Conservation (phyloP, 2,113 vertebrate genomes). For the Chionis minor region DNA sequence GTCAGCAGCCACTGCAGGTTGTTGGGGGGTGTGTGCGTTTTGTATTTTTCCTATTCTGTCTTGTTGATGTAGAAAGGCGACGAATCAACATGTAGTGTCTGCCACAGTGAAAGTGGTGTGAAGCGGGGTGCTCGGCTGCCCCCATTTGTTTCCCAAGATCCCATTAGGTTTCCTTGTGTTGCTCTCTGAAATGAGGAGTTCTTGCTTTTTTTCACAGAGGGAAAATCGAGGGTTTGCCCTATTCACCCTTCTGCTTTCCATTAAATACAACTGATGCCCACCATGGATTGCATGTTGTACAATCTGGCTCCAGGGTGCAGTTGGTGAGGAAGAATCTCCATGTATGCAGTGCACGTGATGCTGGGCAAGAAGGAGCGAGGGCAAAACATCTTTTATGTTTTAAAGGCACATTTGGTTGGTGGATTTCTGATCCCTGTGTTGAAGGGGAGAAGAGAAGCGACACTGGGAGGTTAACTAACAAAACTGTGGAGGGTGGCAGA, state of each 20-base stretch:
- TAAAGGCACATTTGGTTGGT: not conserved
- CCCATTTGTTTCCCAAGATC: not conserved
- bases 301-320: accelerated
- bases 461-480: not conserved
- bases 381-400: accelerated
- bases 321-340: not conserved
- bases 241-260: not conserved
- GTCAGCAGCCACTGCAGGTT: not conserved
- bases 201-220: not conserved
- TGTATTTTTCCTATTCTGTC: not conserved
- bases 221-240: not conserved
- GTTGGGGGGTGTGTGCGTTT: not conserved
- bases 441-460: not conserved
- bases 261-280: not conserved
- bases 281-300: not conserved
- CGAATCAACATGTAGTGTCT: not conserved
- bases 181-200: not conserved
- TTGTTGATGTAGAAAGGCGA: not conserved
- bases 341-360: accelerated
- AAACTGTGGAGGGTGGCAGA: not conserved
- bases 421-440: not conserved
- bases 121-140: not conserved
- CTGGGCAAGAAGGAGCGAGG: not conserved
- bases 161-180: not conserved
- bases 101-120: not conserved